Evolutionary conservation across 2,888 invertebrate genomes (phyloP).

Genomic region (Pyrochroa serraticornis): DNA sequence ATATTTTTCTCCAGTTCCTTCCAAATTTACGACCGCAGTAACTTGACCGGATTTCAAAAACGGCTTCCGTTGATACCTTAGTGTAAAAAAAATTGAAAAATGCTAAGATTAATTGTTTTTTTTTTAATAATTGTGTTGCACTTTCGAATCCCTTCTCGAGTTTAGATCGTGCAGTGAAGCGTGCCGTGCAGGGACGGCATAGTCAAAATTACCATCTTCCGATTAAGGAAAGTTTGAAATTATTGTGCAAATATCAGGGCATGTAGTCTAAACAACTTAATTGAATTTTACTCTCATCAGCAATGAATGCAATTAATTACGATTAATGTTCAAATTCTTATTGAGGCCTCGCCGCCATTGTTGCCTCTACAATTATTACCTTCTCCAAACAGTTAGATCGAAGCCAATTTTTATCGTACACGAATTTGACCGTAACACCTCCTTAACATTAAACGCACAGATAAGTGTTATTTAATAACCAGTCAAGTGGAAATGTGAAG

Average conservation of each 20-base stretch:
- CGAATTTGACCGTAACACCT: slow-evolving; percentile 31
- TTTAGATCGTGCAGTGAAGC: neutral
- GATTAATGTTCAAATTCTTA: slow-evolving; percentile 12
- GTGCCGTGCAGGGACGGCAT: neutral
- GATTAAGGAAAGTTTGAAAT: slow-evolving; percentile 3
- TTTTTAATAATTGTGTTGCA: neutral
- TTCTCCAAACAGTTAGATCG: slow-evolving; percentile 9
- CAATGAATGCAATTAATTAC: slow-evolving; percentile 23
- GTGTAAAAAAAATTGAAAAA: neutral
- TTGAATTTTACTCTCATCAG: slow-evolving; percentile 20
- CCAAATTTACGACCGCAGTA: too few species aligned
- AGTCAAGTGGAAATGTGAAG: slow-evolving; percentile 21
- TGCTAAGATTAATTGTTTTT: neutral
- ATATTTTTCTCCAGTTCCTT: too few species aligned
- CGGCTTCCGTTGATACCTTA: too few species aligned
- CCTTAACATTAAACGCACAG: slow-evolving; percentile 23
- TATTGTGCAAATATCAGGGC: slow-evolving; percentile 14
- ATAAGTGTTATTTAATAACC: slow-evolving; percentile 32
- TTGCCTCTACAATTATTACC: slow-evolving; percentile 16
- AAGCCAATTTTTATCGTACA: slow-evolving; percentile 20
- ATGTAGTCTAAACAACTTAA: slow-evolving; percentile 26
- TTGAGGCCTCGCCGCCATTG: slow-evolving; percentile 9
- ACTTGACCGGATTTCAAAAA: too few species aligned
- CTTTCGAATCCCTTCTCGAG: neutral
- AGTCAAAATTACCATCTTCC: slow-evolving; percentile 1